A percentile compares a stretch with the other conserved stretches of the same genome.
Evolutionary conservation across 1,140 invertebrate species (phyloP).

Genomic region (Penaeus japonicus): DNA sequence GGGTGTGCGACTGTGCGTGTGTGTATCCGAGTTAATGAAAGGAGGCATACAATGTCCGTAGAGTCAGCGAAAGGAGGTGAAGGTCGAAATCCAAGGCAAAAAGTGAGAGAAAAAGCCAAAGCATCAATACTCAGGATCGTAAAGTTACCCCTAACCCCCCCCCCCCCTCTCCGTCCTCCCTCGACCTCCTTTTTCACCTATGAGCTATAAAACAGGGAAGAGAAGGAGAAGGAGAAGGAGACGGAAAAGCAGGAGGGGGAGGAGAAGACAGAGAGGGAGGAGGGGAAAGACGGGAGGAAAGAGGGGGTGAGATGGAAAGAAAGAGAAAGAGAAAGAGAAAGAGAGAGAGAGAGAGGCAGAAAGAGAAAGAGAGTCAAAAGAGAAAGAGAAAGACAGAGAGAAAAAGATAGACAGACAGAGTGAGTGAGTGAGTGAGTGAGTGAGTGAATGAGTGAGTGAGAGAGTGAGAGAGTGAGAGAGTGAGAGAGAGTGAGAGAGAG

Average conservation of each 20-base stretch:
- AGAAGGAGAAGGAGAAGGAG: not conserved
- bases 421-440: not conserved
- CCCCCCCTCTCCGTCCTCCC: not conserved
- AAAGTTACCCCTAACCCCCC: not conserved
- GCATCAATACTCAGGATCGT: not conserved
- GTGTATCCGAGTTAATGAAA: not conserved
- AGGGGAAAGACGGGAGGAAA: not conserved
- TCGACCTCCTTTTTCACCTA: not conserved
- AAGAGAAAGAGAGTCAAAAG: not conserved
- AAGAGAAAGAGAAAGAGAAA: not conserved
- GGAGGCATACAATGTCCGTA: no score
- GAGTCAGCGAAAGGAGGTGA: no score
- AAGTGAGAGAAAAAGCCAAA: not conserved
- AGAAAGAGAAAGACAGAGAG: not conserved
- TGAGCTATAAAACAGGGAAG: not conserved
- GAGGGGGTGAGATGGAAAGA: not conserved
- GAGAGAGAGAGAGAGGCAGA: not conserved
- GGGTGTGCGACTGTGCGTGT: slow-evolving; percentile 10
- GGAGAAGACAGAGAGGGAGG: not conserved
- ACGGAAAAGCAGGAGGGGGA: not conserved
- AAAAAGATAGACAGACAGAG: not conserved
- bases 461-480: not conserved
- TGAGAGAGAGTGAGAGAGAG: not conserved
- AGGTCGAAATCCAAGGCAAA: no score
- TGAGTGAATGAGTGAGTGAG: not conserved